Base-by-base conservation (phyloP, 2,113 vertebrate species). In the Glaucidium brasilianum region DNA sequence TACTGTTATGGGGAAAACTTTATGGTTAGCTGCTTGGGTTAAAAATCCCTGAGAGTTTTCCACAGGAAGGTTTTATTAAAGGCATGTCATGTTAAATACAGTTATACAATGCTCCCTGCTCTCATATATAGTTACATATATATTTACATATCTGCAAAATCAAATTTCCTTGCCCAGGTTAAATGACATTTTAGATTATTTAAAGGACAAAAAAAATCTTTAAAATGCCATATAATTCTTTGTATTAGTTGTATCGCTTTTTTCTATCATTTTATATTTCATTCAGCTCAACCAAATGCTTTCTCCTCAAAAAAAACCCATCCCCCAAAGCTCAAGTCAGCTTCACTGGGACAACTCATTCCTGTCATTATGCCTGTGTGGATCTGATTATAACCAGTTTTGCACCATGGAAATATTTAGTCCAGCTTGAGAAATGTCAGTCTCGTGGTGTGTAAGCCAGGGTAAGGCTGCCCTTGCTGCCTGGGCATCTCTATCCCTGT, bases 1-100 rank as follows among this genome's bases (percentile, higher is more conserved):
- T 91, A 85, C 52, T 91, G 53, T 87, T 96, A 89, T 18, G 53
- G 45, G 62, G 49, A 87, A 95, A 84, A 95, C 35, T 64, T 78
- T 86, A 89, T 72, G 56, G 73, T 72, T 92, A 88, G 76, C 68
- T 87, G 41, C 79, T 82, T 81, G 80, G 89, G 64, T 91, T 93
- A 92, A 96, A 94, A 89, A 89, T 91, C 69, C 73, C 83, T 64
- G 21, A 19, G 95, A 93, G 64, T 84, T 91, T 94, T 94, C 30
- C 41, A 45, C 60, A 85, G 39, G 53, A 79, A 93, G 68, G 76
- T 72, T 91, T 84, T 89, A 92, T 92, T 92, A 81, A 82, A 94
- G 88, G 32, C 69, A 78, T 50, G 20, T 1, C 0, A 1, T 39
- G 21, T 89, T 89, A 78, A 93, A 91, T 81, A 49, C 22, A 75